phyloP scores from a whole-genome alignment of 2,888 invertebrate genomes.

The Eumacrocentrus americanus region DNA sequence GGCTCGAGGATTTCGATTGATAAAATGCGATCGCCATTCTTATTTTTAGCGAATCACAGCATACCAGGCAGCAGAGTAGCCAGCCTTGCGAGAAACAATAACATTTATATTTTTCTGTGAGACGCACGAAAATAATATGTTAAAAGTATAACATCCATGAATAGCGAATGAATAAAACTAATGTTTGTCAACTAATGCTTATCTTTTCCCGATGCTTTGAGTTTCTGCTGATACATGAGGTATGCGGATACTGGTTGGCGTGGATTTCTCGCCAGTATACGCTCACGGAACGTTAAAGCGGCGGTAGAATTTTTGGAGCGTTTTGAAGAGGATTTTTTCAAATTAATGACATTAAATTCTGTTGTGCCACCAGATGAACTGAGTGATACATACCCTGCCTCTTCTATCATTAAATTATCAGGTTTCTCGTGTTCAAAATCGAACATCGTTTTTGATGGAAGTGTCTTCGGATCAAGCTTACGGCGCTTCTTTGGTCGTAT shows the following conservation, averaged over 20 bases:
- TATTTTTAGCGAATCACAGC: no score
- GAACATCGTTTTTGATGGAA: constrained; percentile 39
- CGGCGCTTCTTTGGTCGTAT: constrained; percentile 31
- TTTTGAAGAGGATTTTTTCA: constrained; percentile 41
- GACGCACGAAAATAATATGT: background rate
- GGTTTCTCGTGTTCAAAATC: constrained; percentile 12
- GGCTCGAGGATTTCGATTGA: no score
- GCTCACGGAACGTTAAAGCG: constrained; percentile 42
- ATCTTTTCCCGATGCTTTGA: constrained; percentile 37
- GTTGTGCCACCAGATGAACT: constrained; percentile 50
- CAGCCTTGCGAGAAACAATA: background rate
- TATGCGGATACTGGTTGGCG: constrained; percentile 47
- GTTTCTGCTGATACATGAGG: constrained; percentile 46
- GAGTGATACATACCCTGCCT: constrained; percentile 33
- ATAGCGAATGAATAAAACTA: constrained; percentile 21
- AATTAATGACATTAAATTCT: constrained; percentile 44
- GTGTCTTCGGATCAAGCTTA: constrained; percentile 32
- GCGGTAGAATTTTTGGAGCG: constrained; percentile 37
- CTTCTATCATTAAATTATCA: constrained; percentile 21
- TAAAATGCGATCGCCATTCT: no score
- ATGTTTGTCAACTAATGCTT: no score
- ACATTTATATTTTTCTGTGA: background rate
- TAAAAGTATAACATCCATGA: background rate
- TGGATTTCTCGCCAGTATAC: constrained; percentile 48
- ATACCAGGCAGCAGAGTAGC: no score